Evolutionary conservation across 2,113 vertebrate species (phyloP), one percentile per base, ranked within the genome.

Genomic region (Cynocephalus volans): DNA sequence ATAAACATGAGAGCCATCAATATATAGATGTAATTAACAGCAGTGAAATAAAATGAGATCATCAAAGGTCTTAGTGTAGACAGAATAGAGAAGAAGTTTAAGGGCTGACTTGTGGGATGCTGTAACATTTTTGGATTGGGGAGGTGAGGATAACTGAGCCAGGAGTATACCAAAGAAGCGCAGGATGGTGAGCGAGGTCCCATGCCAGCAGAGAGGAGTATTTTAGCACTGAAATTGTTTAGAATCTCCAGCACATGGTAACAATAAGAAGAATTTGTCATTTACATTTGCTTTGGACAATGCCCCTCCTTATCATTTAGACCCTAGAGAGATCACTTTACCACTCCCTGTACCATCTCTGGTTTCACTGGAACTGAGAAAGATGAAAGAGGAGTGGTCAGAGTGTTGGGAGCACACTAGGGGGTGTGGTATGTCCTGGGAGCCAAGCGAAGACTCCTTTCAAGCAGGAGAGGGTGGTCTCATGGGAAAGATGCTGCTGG

Each of bases 131-230:
- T 36, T n/a, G 24, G 21, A 18, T 88, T 58, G 9, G 33, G 3
- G 2, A 87, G 15, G 18, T 14, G 6, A 45, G 18, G 12, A 62
- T 26, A 81, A 73, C 36, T 45, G n/a, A 82, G 14, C 26, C 31
- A n/a, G 36, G 9, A 24, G 4, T 52, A 5, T 5, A 41, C 7
- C 24, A 82, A 75, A 87, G 7, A 26, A 33, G 11, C 52, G 62
- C 24, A 4, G 6, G 1, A 12, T 48, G 21, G 11, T 4, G 4
- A 31, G 26, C 12, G 14, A 9, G 4, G 8, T 13, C 50, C 2
- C 69, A 15, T 0, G 3, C 2, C 24, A 86, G 45, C 14, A 1
- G 21, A 88, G 50, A 88, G 64, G 69, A 70, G 7, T n/a, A 50
- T 77, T 50, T 79, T 75, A 64, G 73, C 64, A 67, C 9, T 21